phyloP scores from a whole-genome alignment of 2,888 invertebrate genomes.

The Exephanes ischioxanthus region DNA sequence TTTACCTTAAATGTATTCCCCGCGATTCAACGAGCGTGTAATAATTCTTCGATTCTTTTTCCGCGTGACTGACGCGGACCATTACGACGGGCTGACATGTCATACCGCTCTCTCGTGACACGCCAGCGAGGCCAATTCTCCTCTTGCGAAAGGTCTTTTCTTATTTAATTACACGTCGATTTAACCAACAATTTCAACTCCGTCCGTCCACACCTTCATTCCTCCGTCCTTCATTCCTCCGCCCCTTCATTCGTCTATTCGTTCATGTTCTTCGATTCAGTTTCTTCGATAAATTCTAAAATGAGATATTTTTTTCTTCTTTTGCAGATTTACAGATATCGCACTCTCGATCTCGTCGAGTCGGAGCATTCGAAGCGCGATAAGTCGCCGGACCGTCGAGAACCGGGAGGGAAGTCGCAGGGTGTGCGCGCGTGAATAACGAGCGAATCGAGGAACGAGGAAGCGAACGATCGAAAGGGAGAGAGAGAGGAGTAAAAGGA shows the following conservation, averaged over 20 bases:
- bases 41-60: conserved; percentile 52
- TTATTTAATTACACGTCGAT: conserved; percentile 27
- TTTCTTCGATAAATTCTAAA: neutral
- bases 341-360: neutral
- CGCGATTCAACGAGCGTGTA: neutral
- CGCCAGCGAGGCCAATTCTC: conserved; percentile 33
- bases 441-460: conserved; percentile 28
- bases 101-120: conserved; percentile 31
- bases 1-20: neutral
- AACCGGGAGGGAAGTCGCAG: neutral
- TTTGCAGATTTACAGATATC: conserved; percentile 47
- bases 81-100: conserved; percentile 40
- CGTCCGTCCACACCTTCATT: too few relatives aligned
- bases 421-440: conserved; percentile 20
- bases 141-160: conserved; percentile 29
- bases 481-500: neutral
- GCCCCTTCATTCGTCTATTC: too few relatives aligned
- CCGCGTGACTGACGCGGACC: conserved; percentile 39
- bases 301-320: neutral
- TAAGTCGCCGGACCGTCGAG: neutral
- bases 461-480: neutral
- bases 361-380: neutral
- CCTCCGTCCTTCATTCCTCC: too few relatives aligned
- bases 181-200: neutral
- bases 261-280: neutral